A percentile compares a stretch with the other conserved stretches of the same genome.
Evolutionary conservation across 2,113 vertebrate genomes (phyloP).

Genomic region (Ptilorrhoa leucosticta): DNA sequence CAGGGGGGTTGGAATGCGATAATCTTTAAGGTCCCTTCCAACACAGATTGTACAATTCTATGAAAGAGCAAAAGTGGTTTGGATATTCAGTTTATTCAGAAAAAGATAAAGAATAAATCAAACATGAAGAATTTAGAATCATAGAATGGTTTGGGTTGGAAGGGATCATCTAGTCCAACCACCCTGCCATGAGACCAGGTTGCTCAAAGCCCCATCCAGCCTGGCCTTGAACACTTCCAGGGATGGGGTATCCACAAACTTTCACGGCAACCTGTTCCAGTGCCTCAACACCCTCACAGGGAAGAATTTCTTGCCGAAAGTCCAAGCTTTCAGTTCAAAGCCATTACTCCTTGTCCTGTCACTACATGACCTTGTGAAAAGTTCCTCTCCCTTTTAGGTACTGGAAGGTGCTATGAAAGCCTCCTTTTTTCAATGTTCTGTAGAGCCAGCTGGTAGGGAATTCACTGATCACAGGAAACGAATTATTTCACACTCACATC

Average conservation of each 20-base stretch:
- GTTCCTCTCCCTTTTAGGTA: background rate
- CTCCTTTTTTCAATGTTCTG: background rate
- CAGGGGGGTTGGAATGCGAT: fast-evolving
- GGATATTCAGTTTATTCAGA: background rate
- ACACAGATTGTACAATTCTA: background rate
- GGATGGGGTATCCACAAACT: background rate
- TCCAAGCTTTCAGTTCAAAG: background rate
- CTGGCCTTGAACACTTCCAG: background rate
- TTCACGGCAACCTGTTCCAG: background rate
- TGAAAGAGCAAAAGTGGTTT: background rate
- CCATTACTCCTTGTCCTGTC: background rate
- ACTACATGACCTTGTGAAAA: background rate
- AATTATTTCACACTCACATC: background rate
- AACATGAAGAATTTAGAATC: background rate
- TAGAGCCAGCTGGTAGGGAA: background rate
- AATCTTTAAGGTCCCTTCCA: background rate
- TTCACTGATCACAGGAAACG: background rate
- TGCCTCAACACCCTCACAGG: background rate
- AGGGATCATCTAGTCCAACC: background rate
- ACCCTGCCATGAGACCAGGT: background rate
- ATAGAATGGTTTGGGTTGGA: background rate
- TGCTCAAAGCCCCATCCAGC: background rate
- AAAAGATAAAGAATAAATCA: background rate
- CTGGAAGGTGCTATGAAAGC: background rate
- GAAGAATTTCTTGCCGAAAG: background rate